Evolutionary conservation across 2,888 invertebrate genomes (phyloP).

Genomic region (Hyles lineata): DNA sequence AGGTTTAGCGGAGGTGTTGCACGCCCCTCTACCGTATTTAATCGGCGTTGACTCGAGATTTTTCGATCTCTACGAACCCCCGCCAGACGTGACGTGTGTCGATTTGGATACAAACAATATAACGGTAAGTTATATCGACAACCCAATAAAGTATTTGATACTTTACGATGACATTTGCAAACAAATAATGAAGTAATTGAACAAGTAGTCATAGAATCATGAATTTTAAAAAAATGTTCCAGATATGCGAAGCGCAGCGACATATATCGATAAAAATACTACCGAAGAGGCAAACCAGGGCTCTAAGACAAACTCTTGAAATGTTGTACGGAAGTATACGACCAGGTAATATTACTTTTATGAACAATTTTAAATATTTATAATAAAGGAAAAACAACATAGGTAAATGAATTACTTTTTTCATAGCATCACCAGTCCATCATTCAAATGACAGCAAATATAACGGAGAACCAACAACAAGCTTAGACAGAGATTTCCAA

Average conservation of each 20-base stretch:
- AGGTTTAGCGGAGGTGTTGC: slow-evolving; percentile 97
- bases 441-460: slow-evolving; percentile 71
- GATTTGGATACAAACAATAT: slow-evolving; percentile 99
- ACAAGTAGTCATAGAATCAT: too few species aligned
- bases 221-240: slow-evolving; percentile 36
- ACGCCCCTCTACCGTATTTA: slow-evolving; percentile 98
- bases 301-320: slow-evolving; percentile 91
- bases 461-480: slow-evolving; percentile 86
- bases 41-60: slow-evolving; percentile 98
- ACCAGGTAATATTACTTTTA: slow-evolving; percentile 60
- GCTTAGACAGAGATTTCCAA: slow-evolving; percentile 93
- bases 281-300: slow-evolving; percentile 94
- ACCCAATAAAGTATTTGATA: background rate
- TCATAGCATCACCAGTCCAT: slow-evolving; percentile 77
- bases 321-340: slow-evolving; percentile 87
- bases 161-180: too few species aligned
- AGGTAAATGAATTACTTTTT: slow-evolving; percentile 2
- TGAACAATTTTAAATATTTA: background rate
- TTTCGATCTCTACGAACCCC: slow-evolving; percentile 98
- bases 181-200: too few species aligned
- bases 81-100: slow-evolving; percentile 98
- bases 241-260: slow-evolving; percentile 94
- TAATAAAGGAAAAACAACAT: background rate
- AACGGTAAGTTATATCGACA: slow-evolving; percentile 84
- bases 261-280: slow-evolving; percentile 91